Conservation (phyloP, 2,113 vertebrate genomes). For the Neogale vison region DNA sequence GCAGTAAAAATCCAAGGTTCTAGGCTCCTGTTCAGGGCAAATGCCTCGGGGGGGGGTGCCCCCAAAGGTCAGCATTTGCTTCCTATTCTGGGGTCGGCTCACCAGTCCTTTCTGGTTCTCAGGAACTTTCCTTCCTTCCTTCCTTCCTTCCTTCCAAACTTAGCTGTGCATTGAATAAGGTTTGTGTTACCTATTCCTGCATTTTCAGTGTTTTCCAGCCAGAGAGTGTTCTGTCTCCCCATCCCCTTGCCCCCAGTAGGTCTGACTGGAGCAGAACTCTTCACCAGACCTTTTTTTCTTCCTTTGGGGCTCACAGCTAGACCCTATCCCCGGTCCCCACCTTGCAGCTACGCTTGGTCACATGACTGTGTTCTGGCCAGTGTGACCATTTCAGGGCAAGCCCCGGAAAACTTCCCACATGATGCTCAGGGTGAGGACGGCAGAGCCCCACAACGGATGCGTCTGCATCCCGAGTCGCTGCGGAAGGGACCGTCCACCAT, state of each 20-base stretch:
- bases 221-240: background rate
- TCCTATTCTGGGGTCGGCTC: background rate
- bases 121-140: background rate
- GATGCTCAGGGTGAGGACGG: background rate
- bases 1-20: background rate
- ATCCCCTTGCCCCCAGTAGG: accelerated
- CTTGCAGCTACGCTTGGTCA: background rate
- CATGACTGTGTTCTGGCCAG: background rate
- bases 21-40: background rate
- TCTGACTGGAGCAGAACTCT: background rate
- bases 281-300: background rate
- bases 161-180: background rate
- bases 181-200: background rate
- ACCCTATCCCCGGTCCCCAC: background rate
- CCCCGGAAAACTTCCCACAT: background rate
- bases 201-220: background rate
- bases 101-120: background rate
- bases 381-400: background rate
- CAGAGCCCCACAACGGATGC: background rate
- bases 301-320: background rate
- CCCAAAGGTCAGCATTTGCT: background rate
- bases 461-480: background rate
- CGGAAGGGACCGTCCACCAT: background rate
- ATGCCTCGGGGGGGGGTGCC: background rate
- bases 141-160: background rate